phyloP scores from a whole-genome alignment of 2,888 invertebrate genomes.

The Microplitis deprimator region DNA sequence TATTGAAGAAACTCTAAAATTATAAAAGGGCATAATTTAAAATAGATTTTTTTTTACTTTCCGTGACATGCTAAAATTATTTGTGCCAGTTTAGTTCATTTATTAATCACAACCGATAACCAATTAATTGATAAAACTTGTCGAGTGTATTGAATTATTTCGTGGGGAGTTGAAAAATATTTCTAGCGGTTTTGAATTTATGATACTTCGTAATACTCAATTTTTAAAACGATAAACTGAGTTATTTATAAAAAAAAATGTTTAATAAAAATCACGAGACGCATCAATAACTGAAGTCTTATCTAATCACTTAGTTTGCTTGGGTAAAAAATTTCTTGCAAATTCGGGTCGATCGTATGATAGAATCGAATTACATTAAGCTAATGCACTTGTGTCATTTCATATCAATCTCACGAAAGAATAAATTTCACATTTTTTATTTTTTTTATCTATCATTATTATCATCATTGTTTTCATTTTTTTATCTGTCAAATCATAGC shows the following conservation, averaged over 20 bases:
- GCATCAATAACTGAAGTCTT: not conserved
- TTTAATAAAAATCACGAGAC: not conserved
- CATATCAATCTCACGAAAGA: conserved; percentile 9
- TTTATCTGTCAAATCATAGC: not conserved
- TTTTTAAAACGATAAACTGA: not conserved
- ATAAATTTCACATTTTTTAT: not conserved
- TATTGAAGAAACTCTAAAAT: too few relatives aligned
- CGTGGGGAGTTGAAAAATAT: too few relatives aligned
- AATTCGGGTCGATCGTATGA: conserved; percentile 10
- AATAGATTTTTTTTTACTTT: too few relatives aligned
- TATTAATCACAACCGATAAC: too few relatives aligned
- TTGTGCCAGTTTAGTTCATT: too few relatives aligned
- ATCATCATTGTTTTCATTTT: not conserved
- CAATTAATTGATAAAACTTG: too few relatives aligned
- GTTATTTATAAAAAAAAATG: conserved; percentile 3
- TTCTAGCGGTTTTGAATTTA: too few relatives aligned
- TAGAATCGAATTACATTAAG: conserved; percentile 14
- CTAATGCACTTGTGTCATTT: conserved; percentile 18
- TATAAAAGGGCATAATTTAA: too few relatives aligned
- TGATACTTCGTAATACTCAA: too few relatives aligned
- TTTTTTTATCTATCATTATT: not conserved
- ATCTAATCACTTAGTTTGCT: conserved; percentile 7
- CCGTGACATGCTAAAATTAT: too few relatives aligned
- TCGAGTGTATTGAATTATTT: too few relatives aligned
- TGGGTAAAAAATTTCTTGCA: not conserved